These are phyloP conservation scores for Ophonus ardosiacus DNA, from an alignment of 2,888 invertebrate genomes.

Conservation along the genomic window DNA sequence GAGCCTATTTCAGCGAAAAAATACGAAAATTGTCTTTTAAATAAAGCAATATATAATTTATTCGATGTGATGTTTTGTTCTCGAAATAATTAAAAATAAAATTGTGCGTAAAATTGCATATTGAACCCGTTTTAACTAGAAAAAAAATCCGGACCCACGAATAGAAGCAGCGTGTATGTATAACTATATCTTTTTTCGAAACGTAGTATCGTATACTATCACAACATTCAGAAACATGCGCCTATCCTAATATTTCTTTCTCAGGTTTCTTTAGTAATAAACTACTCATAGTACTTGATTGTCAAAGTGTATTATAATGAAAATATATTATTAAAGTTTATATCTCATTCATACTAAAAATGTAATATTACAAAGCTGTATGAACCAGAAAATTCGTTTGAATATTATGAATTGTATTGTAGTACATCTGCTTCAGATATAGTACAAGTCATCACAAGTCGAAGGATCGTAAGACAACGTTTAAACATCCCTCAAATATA, in stretches of 20 bases:
- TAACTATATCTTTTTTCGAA: conserved; percentile 6
- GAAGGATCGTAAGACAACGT: too few species aligned
- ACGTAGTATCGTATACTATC: conserved; percentile 59
- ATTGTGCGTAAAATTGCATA: neutral
- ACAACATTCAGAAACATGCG: conserved; percentile 58
- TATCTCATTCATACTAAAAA: conserved; percentile 28
- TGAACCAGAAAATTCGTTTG: conserved; percentile 27
- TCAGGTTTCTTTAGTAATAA: conserved; percentile 52
- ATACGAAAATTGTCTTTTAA: neutral
- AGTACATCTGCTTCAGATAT: conserved; percentile 8
- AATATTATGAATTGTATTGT: conserved; percentile 1
- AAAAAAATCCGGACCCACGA: conserved; percentile 2
- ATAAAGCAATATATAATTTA: conserved; percentile 2
- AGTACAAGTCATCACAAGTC: too few species aligned
- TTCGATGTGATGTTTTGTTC: neutral
- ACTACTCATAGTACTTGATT: conserved; percentile 56
- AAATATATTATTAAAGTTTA: conserved; percentile 41
- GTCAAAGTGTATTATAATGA: conserved; percentile 57
- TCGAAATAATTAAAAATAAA: neutral
- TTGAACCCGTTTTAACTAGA: neutral
- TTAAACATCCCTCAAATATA: too few species aligned
- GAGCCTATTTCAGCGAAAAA: too few species aligned
- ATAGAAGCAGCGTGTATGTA: conserved; percentile 9
- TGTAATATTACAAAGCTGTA: conserved; percentile 3
- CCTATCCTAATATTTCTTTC: conserved; percentile 61